Evolutionary conservation across 2,113 vertebrate species (phyloP), one percentile per base, ranked within the genome.

Genomic region (Anguilla rostrata): DNA sequence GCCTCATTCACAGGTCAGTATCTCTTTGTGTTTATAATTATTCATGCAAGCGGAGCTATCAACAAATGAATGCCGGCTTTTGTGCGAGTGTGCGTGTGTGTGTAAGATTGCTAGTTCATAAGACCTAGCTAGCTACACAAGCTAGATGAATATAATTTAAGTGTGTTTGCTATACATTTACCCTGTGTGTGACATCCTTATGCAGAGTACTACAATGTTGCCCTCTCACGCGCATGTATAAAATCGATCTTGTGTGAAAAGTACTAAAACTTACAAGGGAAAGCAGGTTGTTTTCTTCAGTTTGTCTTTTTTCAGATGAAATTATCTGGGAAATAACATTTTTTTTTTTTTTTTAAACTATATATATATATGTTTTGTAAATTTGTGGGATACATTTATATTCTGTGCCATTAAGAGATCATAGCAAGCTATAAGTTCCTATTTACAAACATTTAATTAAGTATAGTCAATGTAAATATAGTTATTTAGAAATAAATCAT

Each of bases 1-100:
- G 34, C 16, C 84, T 78, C 60, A 78, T 26, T 53, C 34, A 82
- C 87, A 88, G 87, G 87, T 85, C 41, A 88, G 87, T 87, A 34
- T 39, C 79, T 79, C 49, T 1, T 82, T 85, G 41, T n/a, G 79
- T 40, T 66, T 75, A 49, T 9, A 82, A 56, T 84, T 79, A 49
- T 57, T 46, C 34, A 80, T 40, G 41, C 78, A 66, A 56, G 29
- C 26, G 34, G 26, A 5, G 0, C 1, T 4, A n/a, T 49, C 29
- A 84, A 81, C 60, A 88, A 11, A 9, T 15, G 15, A 63, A 83
- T 60, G 71, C 60, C 22, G 22, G 60, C 20, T 66, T 26, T 66
- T 46, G 57, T 4, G 8, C 49, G 18, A 78, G 60, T 66, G 22
- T 22, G 18, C 22, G 60, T 26, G 22, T 46, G 43, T 46, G 43